Evolutionary conservation across 2,888 invertebrate genomes (phyloP), one percentile per base, ranked within the genome.

Genomic region (Spisula subtruncata): DNA sequence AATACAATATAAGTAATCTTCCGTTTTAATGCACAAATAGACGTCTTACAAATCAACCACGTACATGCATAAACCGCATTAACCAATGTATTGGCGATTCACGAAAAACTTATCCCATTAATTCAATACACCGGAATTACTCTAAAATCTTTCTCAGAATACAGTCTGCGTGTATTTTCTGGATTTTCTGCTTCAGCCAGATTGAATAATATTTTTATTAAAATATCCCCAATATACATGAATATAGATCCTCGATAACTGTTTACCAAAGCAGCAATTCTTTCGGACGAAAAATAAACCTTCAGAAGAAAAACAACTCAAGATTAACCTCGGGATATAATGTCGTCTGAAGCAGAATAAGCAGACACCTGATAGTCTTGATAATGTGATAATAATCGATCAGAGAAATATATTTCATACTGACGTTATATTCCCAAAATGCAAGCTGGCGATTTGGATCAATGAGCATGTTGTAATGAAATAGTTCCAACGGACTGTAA

Each of bases 131-230:
- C 35, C 25, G 16, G 14, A 32, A 75, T 75, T 18, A 75, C 35
- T 32, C 35, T 35, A 35, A 32, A 35, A 75, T 32, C 35, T 5
- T 75, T 16, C 75, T 14, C 32, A 12, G 32, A 32, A 75, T 25
- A 35, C 16, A 25, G 75, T 35, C 29, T 35, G 32, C 2, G 35
- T 32, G 75, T 75, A 75, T 18, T 8, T 16, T 75, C n/a, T 32
- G 5, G 35, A 75, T 75, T 75, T 75, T 75, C 75, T 75, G 32
- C 35, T 32, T 35, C 35, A 75, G 75, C 32, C 29, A 32, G 35
- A 32, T 75, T 75, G 35, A 75, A 75, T 75, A 75, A 75, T 75
- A 32, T 75, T 75, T 75, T 75, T 32, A 75, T 75, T 75, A 75
- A 75, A 35, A 75, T 75, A 14, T 6, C 35, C 75, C 18, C 18